These are phyloP conservation scores for Tigriopus californicus DNA, from an alignment of 2,888 invertebrate genomes.

Conservation along the genomic window DNA sequence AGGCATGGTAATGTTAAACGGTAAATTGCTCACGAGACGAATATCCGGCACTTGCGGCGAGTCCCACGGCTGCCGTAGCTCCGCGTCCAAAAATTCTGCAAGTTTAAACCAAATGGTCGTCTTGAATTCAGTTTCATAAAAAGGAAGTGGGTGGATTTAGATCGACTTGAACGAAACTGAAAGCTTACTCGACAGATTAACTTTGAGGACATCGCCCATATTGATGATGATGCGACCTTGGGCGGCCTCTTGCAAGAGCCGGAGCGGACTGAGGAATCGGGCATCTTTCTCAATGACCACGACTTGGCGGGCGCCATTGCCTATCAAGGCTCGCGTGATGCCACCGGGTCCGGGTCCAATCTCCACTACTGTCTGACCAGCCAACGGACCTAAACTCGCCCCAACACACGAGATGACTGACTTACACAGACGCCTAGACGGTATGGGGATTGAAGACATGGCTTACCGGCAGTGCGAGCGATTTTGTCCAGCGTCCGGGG, in stretches of 20 bases:
- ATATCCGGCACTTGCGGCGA: slow-evolving; percentile 37
- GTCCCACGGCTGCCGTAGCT: slow-evolving; percentile 20
- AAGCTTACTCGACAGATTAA: neutral
- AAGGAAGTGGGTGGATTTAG: no score
- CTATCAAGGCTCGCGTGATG: slow-evolving; percentile 79
- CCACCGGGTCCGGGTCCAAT: slow-evolving; percentile 96
- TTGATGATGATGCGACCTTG: slow-evolving; percentile 34
- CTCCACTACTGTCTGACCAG: slow-evolving; percentile 52
- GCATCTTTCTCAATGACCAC: slow-evolving; percentile 81
- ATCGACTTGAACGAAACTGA: no score
- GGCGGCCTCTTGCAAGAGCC: slow-evolving; percentile 54
- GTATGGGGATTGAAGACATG: no score
- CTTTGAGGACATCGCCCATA: slow-evolving; percentile 26
- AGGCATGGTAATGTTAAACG: slow-evolving; percentile 86
- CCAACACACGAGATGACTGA: neutral
- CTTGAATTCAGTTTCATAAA: no score
- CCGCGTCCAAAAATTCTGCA: slow-evolving; percentile 13
- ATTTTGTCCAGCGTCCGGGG: slow-evolving; percentile 31
- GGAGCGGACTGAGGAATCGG: slow-evolving; percentile 66
- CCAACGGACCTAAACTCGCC: neutral
- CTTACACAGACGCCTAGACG: neutral
- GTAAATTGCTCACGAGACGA: slow-evolving; percentile 76
- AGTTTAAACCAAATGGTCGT: no score
- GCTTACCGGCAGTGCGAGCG: slow-evolving; percentile 44
- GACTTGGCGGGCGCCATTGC: slow-evolving; percentile 49